Conservation (phyloP, 2,113 vertebrate species). For the Dromaius novaehollandiae region DNA sequence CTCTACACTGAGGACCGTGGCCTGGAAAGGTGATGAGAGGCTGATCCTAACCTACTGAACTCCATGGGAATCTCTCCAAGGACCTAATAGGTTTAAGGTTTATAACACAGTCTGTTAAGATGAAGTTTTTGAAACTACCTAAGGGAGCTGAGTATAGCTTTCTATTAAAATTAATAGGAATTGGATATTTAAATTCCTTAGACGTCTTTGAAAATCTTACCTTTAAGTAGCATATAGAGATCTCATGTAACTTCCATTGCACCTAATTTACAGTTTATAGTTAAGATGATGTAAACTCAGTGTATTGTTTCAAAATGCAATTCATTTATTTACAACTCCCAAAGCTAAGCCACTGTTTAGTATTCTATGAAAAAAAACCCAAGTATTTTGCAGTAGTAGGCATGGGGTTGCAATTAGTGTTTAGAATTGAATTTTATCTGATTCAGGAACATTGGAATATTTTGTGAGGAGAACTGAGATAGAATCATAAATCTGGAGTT, state of each 20-base stretch:
- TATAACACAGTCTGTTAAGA: not conserved
- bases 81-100: not conserved
- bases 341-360: slow-evolving; percentile 21
- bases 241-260: slow-evolving; percentile 25
- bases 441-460: not conserved
- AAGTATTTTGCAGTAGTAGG: slow-evolving; percentile 1
- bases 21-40: not conserved
- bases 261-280: slow-evolving; percentile 46
- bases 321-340: slow-evolving; percentile 51
- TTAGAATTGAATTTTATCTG: not conserved
- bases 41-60: not conserved
- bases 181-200: slow-evolving; percentile 32
- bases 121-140: slow-evolving; percentile 45
- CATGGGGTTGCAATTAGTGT: not conserved
- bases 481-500: not conserved
- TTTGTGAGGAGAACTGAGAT: not conserved
- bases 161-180: slow-evolving; percentile 42
- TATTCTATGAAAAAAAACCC: slow-evolving; percentile 6
- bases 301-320: slow-evolving; percentile 17
- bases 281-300: slow-evolving; percentile 36
- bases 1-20: not conserved
- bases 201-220: slow-evolving; percentile 26
- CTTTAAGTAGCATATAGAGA: slow-evolving; percentile 29
- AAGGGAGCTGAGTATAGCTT: not conserved
- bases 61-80: slow-evolving; percentile 1